Percentiles rank a stretch among this genome's conserved stretches.
Conservation (phyloP, 2,888 invertebrate species). For the Papilio protenor region DNA sequence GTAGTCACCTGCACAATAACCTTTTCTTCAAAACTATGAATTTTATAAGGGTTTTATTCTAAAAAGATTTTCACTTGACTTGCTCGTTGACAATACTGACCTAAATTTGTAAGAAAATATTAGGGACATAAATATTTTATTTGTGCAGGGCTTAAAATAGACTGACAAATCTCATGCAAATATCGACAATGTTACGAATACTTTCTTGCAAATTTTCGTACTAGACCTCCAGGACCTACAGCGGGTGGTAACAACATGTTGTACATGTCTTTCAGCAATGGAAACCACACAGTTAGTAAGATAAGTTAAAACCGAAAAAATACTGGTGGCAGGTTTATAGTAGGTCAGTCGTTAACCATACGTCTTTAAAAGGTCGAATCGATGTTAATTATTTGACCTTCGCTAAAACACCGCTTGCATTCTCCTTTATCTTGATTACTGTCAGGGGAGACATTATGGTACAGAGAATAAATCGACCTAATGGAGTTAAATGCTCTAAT, state of each 20-base stretch:
- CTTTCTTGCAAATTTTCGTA: no score
- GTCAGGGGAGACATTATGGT: conserved; percentile 26
- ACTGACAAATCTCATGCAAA: no score
- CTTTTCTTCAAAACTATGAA: not conserved
- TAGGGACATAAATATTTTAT: no score
- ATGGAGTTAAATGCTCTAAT: conserved; percentile 20
- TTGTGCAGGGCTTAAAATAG: no score
- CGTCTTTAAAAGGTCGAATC: conserved; percentile 17
- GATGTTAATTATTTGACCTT: conserved; percentile 17
- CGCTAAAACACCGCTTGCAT: not conserved
- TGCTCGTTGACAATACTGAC: not conserved
- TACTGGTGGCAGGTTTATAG: not conserved
- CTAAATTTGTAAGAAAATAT: not conserved
- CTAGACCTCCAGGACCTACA: no score
- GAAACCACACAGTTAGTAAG: not conserved
- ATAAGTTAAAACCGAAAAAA: not conserved
- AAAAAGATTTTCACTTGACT: not conserved
- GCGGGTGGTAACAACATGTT: not conserved
- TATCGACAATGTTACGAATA: no score
- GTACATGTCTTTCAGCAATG: not conserved
- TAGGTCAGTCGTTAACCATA: not conserved
- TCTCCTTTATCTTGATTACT: conserved; percentile 19
- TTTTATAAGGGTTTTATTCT: not conserved
- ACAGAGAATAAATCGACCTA: conserved; percentile 19
- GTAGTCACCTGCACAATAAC: not conserved